phyloP scores from a whole-genome alignment of 2,888 invertebrate species.

The Girardia tigrina region DNA sequence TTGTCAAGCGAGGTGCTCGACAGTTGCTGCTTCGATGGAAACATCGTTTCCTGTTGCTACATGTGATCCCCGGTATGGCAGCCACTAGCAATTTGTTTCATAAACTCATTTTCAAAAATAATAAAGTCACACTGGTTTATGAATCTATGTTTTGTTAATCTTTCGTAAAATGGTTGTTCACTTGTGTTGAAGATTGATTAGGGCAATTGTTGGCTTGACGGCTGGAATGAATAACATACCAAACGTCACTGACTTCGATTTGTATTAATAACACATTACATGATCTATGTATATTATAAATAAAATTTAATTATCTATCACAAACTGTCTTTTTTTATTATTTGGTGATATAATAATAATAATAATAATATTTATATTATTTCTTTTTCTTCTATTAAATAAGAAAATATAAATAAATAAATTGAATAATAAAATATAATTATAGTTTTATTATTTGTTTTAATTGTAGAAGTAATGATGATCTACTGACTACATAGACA shows the following conservation, averaged over 20 bases:
- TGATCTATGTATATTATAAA: no score
- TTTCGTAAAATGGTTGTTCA: background rate
- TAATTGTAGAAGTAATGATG: no score
- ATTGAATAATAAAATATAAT: no score
- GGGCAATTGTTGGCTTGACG: background rate
- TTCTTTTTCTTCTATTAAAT: no score
- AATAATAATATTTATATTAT: no score
- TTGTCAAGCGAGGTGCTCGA: conserved; percentile 18
- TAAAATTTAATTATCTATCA: no score
- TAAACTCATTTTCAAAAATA: background rate
- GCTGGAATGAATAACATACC: background rate
- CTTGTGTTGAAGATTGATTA: conserved; percentile 23
- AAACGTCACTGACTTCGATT: conserved; percentile 13
- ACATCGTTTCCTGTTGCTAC: background rate
- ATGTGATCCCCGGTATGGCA: background rate
- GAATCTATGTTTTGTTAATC: background rate
- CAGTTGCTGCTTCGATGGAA: background rate
- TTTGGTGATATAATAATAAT: no score
- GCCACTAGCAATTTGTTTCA: conserved; percentile 16
- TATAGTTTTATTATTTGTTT: no score
- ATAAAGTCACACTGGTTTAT: conserved; percentile 18
- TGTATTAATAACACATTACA: conserved; percentile 8
- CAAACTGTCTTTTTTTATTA: no score
- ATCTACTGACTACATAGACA: no score
- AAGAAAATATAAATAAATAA: no score